Evolutionary conservation across 2,113 vertebrate species (phyloP).

Genomic region (Amblyornis subalaris): DNA sequence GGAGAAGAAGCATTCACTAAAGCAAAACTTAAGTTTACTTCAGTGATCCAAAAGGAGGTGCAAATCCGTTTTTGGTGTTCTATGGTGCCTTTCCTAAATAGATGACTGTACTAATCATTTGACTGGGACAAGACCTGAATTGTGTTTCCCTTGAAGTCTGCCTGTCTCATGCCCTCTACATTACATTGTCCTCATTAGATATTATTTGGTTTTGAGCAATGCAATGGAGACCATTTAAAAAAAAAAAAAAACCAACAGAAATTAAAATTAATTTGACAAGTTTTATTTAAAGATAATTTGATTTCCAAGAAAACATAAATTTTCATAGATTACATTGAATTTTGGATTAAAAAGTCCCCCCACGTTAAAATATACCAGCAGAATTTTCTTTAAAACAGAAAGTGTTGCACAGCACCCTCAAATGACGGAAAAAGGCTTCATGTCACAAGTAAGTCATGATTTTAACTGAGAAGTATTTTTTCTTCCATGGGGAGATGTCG

Average conservation of each 20-base stretch:
- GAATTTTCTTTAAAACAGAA: neutral
- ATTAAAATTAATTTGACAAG: neutral
- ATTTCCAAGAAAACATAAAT: neutral
- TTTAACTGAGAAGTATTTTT: neutral
- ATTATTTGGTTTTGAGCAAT: neutral
- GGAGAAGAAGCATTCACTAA: neutral
- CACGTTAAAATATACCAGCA: neutral
- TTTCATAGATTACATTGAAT: neutral
- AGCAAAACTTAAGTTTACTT: neutral
- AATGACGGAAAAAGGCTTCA: neutral
- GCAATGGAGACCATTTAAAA: rapidly evolving
- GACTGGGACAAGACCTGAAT: neutral
- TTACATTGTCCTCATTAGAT: neutral
- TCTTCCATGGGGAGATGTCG: neutral
- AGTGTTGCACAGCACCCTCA: neutral
- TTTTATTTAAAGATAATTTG: neutral
- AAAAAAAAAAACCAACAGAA: neutral
- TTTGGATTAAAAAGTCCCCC: neutral
- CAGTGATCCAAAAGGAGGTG: rapidly evolving
- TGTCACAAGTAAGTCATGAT: neutral
- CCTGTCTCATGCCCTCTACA: neutral
- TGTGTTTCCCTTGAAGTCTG: neutral
- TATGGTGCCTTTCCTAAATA: neutral
- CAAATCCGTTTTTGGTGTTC: neutral
- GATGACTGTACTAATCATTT: neutral